Conservation (phyloP, 2,888 invertebrate species). For the Drosophila quasianomalipes region DNA sequence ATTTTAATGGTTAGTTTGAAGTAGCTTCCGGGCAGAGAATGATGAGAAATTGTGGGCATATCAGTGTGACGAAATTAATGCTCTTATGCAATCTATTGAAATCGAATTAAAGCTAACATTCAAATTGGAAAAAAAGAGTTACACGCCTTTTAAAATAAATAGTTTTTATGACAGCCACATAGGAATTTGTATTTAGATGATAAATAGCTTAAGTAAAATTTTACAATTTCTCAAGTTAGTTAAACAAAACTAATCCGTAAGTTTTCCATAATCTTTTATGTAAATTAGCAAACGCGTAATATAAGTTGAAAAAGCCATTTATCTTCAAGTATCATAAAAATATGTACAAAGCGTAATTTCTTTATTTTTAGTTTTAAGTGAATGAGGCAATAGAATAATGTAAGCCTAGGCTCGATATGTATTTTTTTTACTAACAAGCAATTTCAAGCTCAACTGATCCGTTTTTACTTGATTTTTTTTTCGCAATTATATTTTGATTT, state of each 20-base stretch:
- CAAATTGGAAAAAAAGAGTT: slow-evolving; percentile 11
- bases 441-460: slow-evolving; percentile 53
- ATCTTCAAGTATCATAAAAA: slow-evolving; percentile 10
- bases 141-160: slow-evolving; percentile 38
- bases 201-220: slow-evolving; percentile 29
- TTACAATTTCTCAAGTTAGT: slow-evolving; percentile 13
- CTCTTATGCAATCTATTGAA: slow-evolving; percentile 56
- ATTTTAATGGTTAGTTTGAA: slow-evolving; percentile 29
- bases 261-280: slow-evolving; percentile 18
- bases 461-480: slow-evolving; percentile 19
- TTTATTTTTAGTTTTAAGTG: not conserved
- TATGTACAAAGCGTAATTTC: slow-evolving; percentile 9
- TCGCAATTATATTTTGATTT: not conserved
- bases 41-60: slow-evolving; percentile 42
- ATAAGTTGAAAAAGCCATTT: not conserved
- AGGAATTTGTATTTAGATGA: slow-evolving; percentile 27
- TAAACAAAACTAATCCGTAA: not conserved
- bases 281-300: not conserved
- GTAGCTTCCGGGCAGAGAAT: slow-evolving; percentile 56
- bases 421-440: slow-evolving; percentile 15
- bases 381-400: slow-evolving; percentile 20
- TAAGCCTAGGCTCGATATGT: slow-evolving; percentile 13
- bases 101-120: slow-evolving; percentile 47
- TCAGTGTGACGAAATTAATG: slow-evolving; percentile 58
- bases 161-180: slow-evolving; percentile 28